These are phyloP conservation scores for Glaucopsyche alexis DNA, from an alignment of 2,888 invertebrate genomes.

Conservation along the genomic window DNA sequence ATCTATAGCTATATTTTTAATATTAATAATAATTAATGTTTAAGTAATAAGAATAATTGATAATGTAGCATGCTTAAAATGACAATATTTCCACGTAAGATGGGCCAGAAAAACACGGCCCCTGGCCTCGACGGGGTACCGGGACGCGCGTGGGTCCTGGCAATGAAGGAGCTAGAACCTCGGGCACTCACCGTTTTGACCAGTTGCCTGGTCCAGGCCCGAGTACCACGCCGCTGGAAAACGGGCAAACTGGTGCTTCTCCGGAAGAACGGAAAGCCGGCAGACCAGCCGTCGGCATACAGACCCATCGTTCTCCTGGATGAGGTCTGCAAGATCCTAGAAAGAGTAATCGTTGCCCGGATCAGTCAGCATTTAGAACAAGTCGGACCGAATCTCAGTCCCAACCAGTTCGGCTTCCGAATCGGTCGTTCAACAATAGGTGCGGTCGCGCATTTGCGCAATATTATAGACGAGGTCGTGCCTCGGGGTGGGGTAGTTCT, in stretches of 20 bases:
- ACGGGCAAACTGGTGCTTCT: too few species aligned
- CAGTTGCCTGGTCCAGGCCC: neutral
- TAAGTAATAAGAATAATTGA: too few species aligned
- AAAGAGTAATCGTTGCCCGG: neutral
- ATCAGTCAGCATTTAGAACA: neutral
- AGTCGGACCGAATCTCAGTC: neutral
- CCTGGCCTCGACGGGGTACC: neutral
- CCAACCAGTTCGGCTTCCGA: neutral
- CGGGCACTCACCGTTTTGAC: too few species aligned
- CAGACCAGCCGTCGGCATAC: neutral
- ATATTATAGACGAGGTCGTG: neutral
- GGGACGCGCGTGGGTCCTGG: too few species aligned
- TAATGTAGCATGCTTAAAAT: too few species aligned
- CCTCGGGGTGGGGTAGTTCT: neutral
- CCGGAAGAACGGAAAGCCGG: neutral
- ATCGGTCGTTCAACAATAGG: neutral
- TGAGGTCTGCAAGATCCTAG: neutral
- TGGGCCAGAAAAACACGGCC: neutral
- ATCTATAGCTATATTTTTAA: too few species aligned
- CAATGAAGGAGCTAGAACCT: too few species aligned
- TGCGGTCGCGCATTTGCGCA: neutral
- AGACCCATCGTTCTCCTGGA: neutral
- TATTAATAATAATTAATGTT: too few species aligned
- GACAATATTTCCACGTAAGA: too few species aligned
- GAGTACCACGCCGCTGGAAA: too few species aligned